Percentiles rank a stretch among this genome's conserved stretches.
phyloP scores from a whole-genome alignment of 1,140 invertebrate genomes.

The Zaprionus nigranus region DNA sequence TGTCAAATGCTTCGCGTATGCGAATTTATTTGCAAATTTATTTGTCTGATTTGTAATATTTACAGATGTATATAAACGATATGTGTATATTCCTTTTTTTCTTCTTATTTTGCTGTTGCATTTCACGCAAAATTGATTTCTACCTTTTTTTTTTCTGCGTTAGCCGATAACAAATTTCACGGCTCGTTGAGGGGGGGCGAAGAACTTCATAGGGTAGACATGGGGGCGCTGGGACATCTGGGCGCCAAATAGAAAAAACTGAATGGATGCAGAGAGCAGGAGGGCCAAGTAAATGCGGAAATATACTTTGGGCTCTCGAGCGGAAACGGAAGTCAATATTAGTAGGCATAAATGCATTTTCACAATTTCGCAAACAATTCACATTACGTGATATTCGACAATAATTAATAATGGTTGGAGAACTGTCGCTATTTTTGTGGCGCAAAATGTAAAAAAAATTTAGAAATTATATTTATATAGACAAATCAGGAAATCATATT shows the following conservation, averaged over 20 bases:
- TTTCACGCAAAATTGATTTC: constrained; percentile 67
- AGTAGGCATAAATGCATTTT: constrained; percentile 72
- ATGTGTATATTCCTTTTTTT: constrained; percentile 6
- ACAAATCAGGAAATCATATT: constrained; percentile 73
- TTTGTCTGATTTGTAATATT: constrained; percentile 76
- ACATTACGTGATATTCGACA: constrained; percentile 58
- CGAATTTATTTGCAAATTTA: constrained; percentile 76
- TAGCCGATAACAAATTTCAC: constrained; percentile 68
- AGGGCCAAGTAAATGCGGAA: constrained; percentile 48
- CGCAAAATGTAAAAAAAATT: constrained; percentile 25
- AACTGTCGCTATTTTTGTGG: constrained; percentile 48
- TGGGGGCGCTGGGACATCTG: background rate
- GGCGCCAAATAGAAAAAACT: constrained; percentile 47
- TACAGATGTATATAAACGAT: background rate
- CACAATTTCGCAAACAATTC: constrained; percentile 60
- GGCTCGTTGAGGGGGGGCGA: constrained; percentile 20
- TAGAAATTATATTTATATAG: constrained; percentile 57
- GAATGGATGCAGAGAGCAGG: background rate
- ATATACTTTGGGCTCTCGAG: constrained; percentile 58
- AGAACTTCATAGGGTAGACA: background rate
- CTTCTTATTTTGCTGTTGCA: constrained; percentile 37
- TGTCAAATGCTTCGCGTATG: constrained; percentile 70
- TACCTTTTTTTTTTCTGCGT: constrained; percentile 17
- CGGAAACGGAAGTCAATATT: constrained; percentile 81
- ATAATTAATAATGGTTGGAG: constrained; percentile 73